Percentiles rank a stretch among this genome's conserved stretches.
Evolutionary conservation across 2,888 invertebrate genomes (phyloP).

Genomic region (Pollenia griseotomentosa): DNA sequence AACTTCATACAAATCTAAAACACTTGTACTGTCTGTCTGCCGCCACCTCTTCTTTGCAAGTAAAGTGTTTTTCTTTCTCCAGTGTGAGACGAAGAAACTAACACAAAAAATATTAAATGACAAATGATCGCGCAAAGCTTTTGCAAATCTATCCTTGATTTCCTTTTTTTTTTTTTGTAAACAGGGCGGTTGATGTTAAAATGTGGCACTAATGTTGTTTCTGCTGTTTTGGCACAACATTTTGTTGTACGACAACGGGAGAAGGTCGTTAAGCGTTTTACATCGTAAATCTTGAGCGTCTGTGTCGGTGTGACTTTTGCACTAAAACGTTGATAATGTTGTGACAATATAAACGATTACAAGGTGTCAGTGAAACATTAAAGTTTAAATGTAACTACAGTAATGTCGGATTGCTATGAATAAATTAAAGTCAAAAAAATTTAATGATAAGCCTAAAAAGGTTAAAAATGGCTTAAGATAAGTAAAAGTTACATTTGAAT

Average conservation of each 20-base stretch:
- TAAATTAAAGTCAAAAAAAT: conserved; percentile 81
- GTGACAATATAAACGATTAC: conserved; percentile 63
- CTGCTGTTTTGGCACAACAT: conserved; percentile 24
- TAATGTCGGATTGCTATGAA: conserved; percentile 12
- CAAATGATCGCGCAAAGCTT: conserved; percentile 83
- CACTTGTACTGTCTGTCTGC: neutral
- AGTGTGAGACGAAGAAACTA: neutral
- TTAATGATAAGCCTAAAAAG: conserved; percentile 77
- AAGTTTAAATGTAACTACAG: conserved; percentile 22
- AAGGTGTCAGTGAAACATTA: conserved; percentile 30
- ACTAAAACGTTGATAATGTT: conserved; percentile 58
- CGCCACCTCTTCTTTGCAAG: conserved; percentile 1
- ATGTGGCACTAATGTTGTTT: conserved; percentile 60
- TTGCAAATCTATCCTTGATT: conserved; percentile 81
- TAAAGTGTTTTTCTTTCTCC: neutral
- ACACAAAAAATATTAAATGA: conserved; percentile 75
- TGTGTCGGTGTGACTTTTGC: conserved; percentile 63
- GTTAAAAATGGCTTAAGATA: neutral
- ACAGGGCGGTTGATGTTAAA: conserved; percentile 60
- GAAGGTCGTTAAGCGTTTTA: conserved; percentile 67
- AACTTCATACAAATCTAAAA: neutral
- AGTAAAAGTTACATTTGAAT: neutral
- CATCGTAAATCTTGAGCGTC: conserved; percentile 68
- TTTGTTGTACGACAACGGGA: conserved; percentile 20
- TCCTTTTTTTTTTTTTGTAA: conserved; percentile 48